A percentile compares a stretch with the other conserved stretches of the same genome.
phyloP scores from a whole-genome alignment of 2,797 vertebrate genomes.

The Sternarchorhynchus goeldii region DNA sequence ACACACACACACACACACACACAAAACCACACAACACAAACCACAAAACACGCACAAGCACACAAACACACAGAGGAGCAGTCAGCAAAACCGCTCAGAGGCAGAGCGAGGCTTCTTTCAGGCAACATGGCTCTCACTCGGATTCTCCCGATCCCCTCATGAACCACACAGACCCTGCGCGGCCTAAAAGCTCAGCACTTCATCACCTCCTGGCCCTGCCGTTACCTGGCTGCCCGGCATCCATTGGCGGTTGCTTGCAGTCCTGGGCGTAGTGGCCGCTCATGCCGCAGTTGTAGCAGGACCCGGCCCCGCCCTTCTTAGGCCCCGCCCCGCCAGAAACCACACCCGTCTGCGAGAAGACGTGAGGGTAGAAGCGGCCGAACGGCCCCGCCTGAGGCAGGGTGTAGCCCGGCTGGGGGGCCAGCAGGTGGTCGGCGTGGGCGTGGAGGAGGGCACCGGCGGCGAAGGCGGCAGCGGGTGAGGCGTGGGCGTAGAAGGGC shows the following conservation, averaged over 20 bases:
- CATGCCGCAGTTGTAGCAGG: constrained; percentile 88
- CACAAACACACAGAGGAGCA: not conserved
- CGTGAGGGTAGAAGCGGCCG: constrained; percentile 76
- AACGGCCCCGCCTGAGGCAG: constrained; percentile 84
- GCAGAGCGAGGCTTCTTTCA: not conserved
- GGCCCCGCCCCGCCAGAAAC: constrained; percentile 75
- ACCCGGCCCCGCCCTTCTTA: constrained; percentile 84
- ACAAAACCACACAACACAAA: constrained; percentile 8
- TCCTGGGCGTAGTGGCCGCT: constrained; percentile 88
- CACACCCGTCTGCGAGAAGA: constrained; percentile 78
- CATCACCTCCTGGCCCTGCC: constrained; percentile 47
- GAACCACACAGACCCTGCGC: not conserved
- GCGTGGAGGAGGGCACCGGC: constrained; percentile 76
- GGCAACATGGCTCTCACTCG: too few relatives aligned
- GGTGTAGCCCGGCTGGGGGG: constrained; percentile 80
- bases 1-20: constrained; percentile 29
- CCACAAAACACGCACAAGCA: constrained; percentile 5
- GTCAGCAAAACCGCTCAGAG: constrained; percentile 8
- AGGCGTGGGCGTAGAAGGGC: constrained; percentile 79
- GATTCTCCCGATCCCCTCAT: not conserved
- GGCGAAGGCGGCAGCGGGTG: constrained; percentile 75
- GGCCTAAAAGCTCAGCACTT: not conserved
- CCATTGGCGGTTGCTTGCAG: constrained; percentile 87
- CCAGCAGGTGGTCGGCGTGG: constrained; percentile 82
- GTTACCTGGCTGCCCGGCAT: constrained; percentile 86